Conservation (phyloP, 2,113 vertebrate genomes). For the Pycnonotus jocosus region DNA sequence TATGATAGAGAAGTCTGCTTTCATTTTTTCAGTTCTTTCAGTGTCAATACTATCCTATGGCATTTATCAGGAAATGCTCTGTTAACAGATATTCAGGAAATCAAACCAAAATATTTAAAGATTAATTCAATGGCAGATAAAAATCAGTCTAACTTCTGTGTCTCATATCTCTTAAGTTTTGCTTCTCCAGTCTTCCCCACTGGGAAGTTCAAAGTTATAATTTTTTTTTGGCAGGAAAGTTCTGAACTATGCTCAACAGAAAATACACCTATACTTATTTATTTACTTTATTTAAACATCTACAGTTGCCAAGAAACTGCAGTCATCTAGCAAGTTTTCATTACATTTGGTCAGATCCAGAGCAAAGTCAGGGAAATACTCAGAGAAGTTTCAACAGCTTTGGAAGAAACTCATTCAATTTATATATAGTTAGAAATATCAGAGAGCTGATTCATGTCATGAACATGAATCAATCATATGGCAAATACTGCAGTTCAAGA, state of each 20-base stretch:
- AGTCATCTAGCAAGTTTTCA: neutral
- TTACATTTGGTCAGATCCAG: neutral
- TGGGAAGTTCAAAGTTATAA: neutral
- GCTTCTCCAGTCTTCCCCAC: neutral
- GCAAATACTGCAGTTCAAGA: neutral
- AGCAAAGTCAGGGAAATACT: neutral
- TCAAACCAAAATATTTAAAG: neutral
- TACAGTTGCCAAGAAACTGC: neutral
- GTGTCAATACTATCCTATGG: neutral
- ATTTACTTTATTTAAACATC: neutral
- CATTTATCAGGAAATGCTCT: neutral
- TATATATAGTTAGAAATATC: neutral
- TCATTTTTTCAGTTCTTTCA: neutral
- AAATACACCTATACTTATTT: neutral
- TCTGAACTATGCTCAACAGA: neutral
- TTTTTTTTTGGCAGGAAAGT: neutral
- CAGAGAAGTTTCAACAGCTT: neutral
- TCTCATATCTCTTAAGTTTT: neutral
- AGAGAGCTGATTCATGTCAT: neutral
- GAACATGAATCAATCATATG: neutral
- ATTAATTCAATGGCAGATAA: neutral
- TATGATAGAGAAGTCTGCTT: neutral
- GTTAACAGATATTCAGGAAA: neutral
- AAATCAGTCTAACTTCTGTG: neutral
- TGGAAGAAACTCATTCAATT: neutral